Percentiles rank a stretch among this genome's conserved stretches.
These are phyloP conservation scores for Bugula neritina DNA, from an alignment of 2,888 invertebrate species.

Conservation along the genomic window DNA sequence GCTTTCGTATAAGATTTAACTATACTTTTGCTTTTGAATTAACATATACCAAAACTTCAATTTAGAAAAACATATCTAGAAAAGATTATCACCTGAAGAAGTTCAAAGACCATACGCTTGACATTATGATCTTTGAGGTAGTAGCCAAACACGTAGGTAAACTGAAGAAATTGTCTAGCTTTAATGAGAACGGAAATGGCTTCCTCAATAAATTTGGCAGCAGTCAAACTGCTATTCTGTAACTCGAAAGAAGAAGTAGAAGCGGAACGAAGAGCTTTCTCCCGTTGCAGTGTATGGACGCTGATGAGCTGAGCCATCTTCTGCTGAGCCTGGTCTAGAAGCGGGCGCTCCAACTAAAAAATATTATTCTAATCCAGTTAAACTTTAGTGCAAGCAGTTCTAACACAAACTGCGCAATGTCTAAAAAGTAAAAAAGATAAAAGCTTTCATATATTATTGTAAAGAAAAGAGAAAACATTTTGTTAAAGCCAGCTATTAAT, in stretches of 20 bases:
- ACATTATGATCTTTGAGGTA: conserved; percentile 63
- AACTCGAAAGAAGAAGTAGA: conserved; percentile 42
- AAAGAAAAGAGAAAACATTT: too few species aligned
- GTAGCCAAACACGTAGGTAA: conserved; percentile 66
- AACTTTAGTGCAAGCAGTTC: too few species aligned
- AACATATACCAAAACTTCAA: too few species aligned
- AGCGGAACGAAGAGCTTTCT: conserved; percentile 59
- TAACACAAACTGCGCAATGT: too few species aligned
- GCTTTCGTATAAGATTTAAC: too few species aligned
- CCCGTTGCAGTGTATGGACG: neutral
- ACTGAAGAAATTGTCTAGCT: conserved; percentile 62
- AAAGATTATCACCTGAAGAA: conserved; percentile 60
- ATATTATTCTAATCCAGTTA: too few species aligned
- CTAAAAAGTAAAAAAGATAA: too few species aligned
- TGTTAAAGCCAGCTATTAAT: too few species aligned
- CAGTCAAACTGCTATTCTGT: conserved; percentile 38
- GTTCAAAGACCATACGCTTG: conserved; percentile 65
- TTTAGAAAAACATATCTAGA: too few species aligned
- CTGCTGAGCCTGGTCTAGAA: conserved; percentile 59
- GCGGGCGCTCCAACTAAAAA: conserved; percentile 60
- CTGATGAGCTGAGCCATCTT: conserved; percentile 56
- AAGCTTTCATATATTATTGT: too few species aligned
- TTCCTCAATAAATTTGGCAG: conserved; percentile 61
- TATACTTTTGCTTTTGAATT: too few species aligned
- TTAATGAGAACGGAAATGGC: conserved; percentile 63